Base-by-base conservation (phyloP, 1,140 invertebrate genomes). In the Zaprionus nigranus region DNA sequence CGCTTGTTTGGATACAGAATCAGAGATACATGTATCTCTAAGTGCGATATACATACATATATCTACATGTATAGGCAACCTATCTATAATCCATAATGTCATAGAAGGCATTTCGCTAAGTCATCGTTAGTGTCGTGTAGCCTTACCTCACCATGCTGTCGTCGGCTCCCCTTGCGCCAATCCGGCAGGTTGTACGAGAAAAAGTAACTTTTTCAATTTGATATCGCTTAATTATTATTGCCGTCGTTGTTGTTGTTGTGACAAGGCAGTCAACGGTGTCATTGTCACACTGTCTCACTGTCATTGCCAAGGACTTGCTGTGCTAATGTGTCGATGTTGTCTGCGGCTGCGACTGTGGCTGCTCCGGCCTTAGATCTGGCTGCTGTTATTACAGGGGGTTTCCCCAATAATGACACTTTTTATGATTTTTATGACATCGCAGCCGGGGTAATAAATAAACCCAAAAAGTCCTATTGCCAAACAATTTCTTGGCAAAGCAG, bases 211-310 rank as follows among this genome's bases (percentile, higher is more conserved):
- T 87, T 87, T 87, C 85, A 87, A 87, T 87, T 87, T 90, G 64
- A 84, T 87, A 84, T 90, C 72, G 78, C 81, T 87, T 87, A 88
- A 87, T 87, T 87, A 82, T 84, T 87, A 87, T 90, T 77, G 62
- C 53, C 78, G 62, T 79, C 75, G 70, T 54, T 58, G 43, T 17
- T 81, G 62, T 75, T 83, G 51, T 81, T 88, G 78, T 88, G 81
- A 81, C 85, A 81, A 67, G 81, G 62, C 85, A 87, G 70, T 87
- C 88, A 81, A 60, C 78, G 84, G 68, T 88, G 81, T 81, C 85
- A 87, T 88, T 87, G 78, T 81, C 83, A 75, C 43, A 62, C 43
- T 46, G 60, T 60, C 79, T 75, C 70, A 57, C 53, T 79, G 83
- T 75, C 82, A 76, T 53, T 30, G 75, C 58, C 75, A 78, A 70